These are phyloP conservation scores for Drosophila vallismaia DNA, from an alignment of 2,888 invertebrate species.

Conservation along the genomic window DNA sequence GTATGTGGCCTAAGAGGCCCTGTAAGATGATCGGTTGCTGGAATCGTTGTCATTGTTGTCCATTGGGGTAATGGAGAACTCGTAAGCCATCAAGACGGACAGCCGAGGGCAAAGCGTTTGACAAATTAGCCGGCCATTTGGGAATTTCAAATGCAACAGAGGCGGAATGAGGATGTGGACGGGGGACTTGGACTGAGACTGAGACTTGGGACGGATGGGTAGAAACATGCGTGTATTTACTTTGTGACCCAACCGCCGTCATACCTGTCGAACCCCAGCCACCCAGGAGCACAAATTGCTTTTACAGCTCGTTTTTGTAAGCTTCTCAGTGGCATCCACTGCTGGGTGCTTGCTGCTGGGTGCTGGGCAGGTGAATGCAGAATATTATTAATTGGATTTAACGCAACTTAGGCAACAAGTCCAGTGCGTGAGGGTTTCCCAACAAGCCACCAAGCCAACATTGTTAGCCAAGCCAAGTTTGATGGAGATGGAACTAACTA, in stretches of 20 bases:
- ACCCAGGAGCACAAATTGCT: conserved; percentile 52
- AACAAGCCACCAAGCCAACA: neutral
- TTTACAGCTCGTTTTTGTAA: conserved; percentile 57
- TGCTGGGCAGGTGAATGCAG: conserved; percentile 1
- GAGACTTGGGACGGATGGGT: neutral
- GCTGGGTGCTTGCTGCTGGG: neutral
- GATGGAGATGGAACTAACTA: neutral
- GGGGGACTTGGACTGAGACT: no score
- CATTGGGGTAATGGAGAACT: conserved; percentile 26
- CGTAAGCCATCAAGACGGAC: conserved; percentile 45
- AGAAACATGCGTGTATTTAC: conserved; percentile 16
- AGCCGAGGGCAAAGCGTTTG: conserved; percentile 49
- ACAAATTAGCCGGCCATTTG: conserved; percentile 68
- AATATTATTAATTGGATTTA: conserved; percentile 75
- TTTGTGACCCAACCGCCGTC: conserved; percentile 26
- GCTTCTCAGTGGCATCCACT: conserved; percentile 32
- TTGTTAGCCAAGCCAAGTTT: neutral
- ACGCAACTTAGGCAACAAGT: conserved; percentile 69
- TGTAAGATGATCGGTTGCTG: conserved; percentile 23
- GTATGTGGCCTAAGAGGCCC: conserved; percentile 9
- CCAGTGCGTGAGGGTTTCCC: conserved; percentile 31
- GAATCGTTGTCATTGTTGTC: conserved; percentile 44
- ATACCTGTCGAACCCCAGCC: conserved; percentile 16
- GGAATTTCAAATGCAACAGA: conserved; percentile 39
- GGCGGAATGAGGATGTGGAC: neutral